Percentiles rank a stretch among this genome's conserved stretches.
These are phyloP conservation scores for Drosophila quadrilineata DNA, from an alignment of 1,140 invertebrate species.

Conservation along the genomic window DNA sequence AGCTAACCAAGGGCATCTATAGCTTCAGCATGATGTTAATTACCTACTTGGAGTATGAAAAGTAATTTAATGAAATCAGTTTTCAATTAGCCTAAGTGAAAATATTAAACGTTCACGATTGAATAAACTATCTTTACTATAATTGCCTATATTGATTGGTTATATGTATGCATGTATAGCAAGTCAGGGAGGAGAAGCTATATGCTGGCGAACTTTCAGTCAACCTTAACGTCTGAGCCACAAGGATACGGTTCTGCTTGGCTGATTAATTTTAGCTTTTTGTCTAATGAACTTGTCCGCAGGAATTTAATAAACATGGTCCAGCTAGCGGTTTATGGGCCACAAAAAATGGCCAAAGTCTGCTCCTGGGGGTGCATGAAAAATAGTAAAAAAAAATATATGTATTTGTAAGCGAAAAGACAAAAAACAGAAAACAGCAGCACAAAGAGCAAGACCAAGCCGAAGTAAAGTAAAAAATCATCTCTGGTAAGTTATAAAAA, in stretches of 20 bases:
- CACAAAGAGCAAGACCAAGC: constrained; percentile 30
- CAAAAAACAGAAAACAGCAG: constrained; percentile 2
- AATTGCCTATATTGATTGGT: too few species aligned
- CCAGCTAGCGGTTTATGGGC: constrained; percentile 52
- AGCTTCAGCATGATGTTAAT: constrained; percentile 66
- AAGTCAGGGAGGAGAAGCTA: too few species aligned
- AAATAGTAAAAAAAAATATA: constrained; percentile 46
- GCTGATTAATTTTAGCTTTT: constrained; percentile 72
- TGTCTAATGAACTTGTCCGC: constrained; percentile 72
- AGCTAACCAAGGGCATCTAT: constrained; percentile 58
- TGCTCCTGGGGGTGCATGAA: constrained; percentile 33
- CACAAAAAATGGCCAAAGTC: constrained; percentile 55
- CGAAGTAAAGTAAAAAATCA: constrained; percentile 59
- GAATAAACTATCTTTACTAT: too few species aligned
- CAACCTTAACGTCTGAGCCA: too few species aligned
- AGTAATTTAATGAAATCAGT: neutral
- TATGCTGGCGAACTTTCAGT: too few species aligned
- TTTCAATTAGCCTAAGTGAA: too few species aligned
- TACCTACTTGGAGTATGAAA: constrained; percentile 39
- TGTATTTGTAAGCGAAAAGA: neutral
- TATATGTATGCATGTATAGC: too few species aligned
- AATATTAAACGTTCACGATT: too few species aligned
- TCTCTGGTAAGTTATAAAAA: constrained; percentile 77
- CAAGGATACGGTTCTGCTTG: too few species aligned
- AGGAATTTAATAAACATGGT: constrained; percentile 73